Conservation (phyloP, 2,113 vertebrate genomes). For the Barbus barbus region DNA sequence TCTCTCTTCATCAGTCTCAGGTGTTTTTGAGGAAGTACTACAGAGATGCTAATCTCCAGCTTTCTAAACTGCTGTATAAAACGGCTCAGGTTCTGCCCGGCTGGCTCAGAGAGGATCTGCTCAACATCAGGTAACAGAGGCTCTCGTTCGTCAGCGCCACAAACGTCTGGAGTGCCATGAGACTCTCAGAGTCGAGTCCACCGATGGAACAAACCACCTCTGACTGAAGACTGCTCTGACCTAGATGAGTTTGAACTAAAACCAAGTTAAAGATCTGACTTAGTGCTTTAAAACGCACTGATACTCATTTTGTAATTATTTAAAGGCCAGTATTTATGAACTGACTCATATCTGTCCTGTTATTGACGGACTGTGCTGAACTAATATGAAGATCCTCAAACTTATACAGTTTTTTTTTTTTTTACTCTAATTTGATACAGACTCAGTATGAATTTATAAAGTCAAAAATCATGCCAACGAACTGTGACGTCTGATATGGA, state of each 20-base stretch:
- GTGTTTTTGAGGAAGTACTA: slow-evolving; percentile 92
- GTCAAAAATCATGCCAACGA: neutral
- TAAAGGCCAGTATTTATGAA: neutral
- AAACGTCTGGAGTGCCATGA: neutral
- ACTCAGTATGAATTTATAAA: neutral
- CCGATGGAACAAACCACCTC: neutral
- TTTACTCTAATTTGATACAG: neutral
- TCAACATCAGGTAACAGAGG: slow-evolving; percentile 91
- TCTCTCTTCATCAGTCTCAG: slow-evolving; percentile 78
- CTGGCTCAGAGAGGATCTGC: slow-evolving; percentile 94
- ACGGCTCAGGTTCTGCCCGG: slow-evolving; percentile 92
- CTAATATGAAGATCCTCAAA: neutral
- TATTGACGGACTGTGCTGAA: no score
- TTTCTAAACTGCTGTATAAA: slow-evolving; percentile 96
- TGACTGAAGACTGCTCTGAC: neutral
- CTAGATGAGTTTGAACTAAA: neutral
- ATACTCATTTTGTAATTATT: neutral
- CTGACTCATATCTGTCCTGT: neutral
- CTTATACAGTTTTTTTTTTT: no score
- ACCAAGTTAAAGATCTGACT: no score
- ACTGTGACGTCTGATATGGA: neutral
- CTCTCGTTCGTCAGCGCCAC: neutral
- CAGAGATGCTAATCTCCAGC: slow-evolving; percentile 93
- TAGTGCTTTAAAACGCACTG: neutral
- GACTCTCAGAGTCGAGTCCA: no score